These are phyloP conservation scores for Amblyjoppa proteus DNA, from an alignment of 2,888 invertebrate species.

Conservation along the genomic window DNA sequence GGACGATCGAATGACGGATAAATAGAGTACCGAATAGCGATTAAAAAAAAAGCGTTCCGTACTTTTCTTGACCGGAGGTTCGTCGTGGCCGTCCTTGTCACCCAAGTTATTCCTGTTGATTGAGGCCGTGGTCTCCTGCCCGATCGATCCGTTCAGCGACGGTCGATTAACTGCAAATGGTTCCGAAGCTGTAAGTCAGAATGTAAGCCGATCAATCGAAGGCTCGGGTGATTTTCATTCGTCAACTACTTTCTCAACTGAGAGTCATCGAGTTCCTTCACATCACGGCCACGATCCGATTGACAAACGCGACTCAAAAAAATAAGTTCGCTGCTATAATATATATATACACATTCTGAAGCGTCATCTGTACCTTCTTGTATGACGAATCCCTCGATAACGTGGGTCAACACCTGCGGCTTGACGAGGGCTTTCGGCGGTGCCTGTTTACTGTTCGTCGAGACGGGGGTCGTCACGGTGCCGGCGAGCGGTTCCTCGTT, in stretches of 20 bases:
- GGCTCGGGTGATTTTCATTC: slow-evolving; percentile 48
- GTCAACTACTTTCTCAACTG: slow-evolving; percentile 20
- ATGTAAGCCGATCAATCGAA: slow-evolving; percentile 55
- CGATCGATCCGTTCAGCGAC: slow-evolving; percentile 85
- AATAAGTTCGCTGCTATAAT: neutral
- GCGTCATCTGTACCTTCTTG: slow-evolving; percentile 90
- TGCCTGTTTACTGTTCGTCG: slow-evolving; percentile 80
- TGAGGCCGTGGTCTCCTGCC: slow-evolving; percentile 78
- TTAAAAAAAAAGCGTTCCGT: slow-evolving; percentile 46
- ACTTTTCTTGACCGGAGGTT: slow-evolving; percentile 90
- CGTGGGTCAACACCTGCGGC: slow-evolving; percentile 97
- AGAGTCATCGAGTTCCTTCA: slow-evolving; percentile 13
- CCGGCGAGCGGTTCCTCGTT: slow-evolving; percentile 75
- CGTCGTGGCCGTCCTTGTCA: slow-evolving; percentile 88
- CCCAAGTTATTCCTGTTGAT: slow-evolving; percentile 81
- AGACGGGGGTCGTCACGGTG: slow-evolving; percentile 75
- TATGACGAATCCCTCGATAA: slow-evolving; percentile 98
- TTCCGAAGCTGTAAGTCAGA: slow-evolving; percentile 88
- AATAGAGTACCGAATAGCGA: slow-evolving; percentile 35
- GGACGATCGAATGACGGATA: slow-evolving; percentile 11
- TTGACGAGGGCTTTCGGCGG: slow-evolving; percentile 97
- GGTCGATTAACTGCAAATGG: slow-evolving; percentile 93
- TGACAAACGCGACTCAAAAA: slow-evolving; percentile 29
- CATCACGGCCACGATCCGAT: slow-evolving; percentile 44
- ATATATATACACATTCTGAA: neutral